A percentile compares a stretch with the other conserved stretches of the same genome.
Conservation (phyloP, 2,888 invertebrate species). For the Calameuta idolon region DNA sequence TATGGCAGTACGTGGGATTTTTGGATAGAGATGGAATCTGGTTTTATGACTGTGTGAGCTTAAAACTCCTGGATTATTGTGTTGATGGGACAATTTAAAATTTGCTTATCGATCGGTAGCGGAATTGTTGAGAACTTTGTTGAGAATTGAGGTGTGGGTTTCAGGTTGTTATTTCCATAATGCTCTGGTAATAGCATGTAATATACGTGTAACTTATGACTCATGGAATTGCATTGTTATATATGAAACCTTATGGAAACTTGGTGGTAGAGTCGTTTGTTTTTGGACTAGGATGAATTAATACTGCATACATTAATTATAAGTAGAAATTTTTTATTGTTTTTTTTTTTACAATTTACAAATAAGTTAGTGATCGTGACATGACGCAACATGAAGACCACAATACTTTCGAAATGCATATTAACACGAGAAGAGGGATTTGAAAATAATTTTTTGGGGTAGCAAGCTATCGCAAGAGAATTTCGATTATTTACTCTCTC, state of each 20-base stretch:
- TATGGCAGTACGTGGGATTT: not conserved
- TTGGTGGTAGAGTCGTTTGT: not conserved
- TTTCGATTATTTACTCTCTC: slow-evolving; percentile 2
- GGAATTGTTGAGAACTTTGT: not conserved
- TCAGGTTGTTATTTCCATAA: not conserved
- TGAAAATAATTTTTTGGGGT: not conserved
- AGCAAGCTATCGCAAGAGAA: not conserved
- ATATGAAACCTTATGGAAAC: not conserved
- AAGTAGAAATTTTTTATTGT: not conserved
- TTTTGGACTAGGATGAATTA: not conserved
- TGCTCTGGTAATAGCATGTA: not conserved
- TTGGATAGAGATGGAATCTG: not conserved
- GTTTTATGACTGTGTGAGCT: not conserved
- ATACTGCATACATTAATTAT: not conserved
- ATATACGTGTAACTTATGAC: not conserved
- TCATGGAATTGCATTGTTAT: not conserved
- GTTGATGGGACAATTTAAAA: not conserved
- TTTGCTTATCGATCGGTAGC: not conserved
- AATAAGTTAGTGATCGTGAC: slow-evolving; percentile 19
- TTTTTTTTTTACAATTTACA: slow-evolving; percentile 17
- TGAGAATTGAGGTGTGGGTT: not conserved
- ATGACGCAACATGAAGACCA: slow-evolving; percentile 1
- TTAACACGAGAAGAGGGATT: not conserved
- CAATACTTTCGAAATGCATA: not conserved
- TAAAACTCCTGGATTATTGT: not conserved